Evolutionary conservation across 2,113 vertebrate species (phyloP), one percentile per base, ranked within the genome.

Genomic region (Athene cunicularia): DNA sequence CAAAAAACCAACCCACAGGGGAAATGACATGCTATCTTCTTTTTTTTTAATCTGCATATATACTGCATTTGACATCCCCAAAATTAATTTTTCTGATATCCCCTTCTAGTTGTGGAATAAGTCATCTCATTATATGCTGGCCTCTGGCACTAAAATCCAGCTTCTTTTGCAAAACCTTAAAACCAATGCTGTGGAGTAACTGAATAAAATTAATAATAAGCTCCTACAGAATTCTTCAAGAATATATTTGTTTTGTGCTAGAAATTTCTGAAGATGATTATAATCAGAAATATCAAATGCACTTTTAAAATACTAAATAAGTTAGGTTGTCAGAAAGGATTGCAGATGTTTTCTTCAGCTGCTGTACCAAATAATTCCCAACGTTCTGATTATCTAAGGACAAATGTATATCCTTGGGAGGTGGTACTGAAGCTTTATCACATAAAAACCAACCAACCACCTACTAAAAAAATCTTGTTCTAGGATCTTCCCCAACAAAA

Each of bases 31-130:
- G 15, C 63, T 39, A 75, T 41, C 39, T 88, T 80, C 75, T 28
- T 86, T 37, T 37, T 37, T 37, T 37, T 91, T 90, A 80, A 53
- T 64, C 62, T 91, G 56, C 22, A 62, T 84, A 62, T 53, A 80
- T 53, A 73, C 8, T 26, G 47, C 47, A 74, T 49, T 52, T 80
- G 68, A 80, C 52, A 67, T 84, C 55, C 90, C 62, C 76, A 94
- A 80, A 92, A 79, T 53, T 90, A 56, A 41, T 84, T 95, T 93
- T 95, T 79, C 49, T 75, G 89, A 93, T 72, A 86, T 52, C 4
- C 21, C 8, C 39, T 81, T 77, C 66, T 30, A 80, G 64, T 21
- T 58, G 49, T 67, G 39, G 67, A 86, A 52, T 83, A 94, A 93
- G 35, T 60, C 47, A 71, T 86, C 52, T 83, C 82, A 88, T 92